These are phyloP conservation scores for Rhynchotus rufescens DNA, from an alignment of 2,797 vertebrate species.

Conservation along the genomic window DNA sequence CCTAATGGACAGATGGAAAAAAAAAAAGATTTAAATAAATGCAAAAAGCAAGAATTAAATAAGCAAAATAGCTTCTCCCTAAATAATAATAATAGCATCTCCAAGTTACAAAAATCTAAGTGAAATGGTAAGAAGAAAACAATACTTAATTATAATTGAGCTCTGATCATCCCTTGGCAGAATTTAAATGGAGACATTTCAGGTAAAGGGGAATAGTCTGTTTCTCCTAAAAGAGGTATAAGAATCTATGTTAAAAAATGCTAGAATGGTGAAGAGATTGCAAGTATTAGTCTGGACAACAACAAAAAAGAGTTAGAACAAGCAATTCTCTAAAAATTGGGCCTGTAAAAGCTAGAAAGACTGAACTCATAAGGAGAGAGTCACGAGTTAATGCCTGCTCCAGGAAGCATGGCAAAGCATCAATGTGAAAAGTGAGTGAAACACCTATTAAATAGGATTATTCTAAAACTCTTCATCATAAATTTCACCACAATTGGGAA, in stretches of 20 bases:
- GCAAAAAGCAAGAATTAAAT: slow-evolving; percentile 59
- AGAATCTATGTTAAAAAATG: background rate
- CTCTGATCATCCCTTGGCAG: background rate
- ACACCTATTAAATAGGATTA: background rate
- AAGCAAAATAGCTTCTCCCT: background rate
- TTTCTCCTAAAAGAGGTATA: background rate
- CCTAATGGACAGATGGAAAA: background rate
- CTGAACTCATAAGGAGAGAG: background rate
- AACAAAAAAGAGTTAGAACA: background rate
- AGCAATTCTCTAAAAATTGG: background rate
- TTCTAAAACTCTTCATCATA: background rate
- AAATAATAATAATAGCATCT: too few relatives aligned
- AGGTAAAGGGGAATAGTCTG: background rate
- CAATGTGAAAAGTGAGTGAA: background rate
- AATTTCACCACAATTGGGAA: background rate
- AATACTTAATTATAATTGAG: background rate
- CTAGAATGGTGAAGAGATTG: background rate
- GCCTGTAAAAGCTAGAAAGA: background rate
- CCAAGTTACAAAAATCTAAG: slow-evolving; percentile 30
- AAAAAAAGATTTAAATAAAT: slow-evolving; percentile 33
- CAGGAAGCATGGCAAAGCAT: background rate
- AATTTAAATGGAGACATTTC: background rate
- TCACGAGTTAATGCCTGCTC: background rate
- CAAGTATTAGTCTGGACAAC: background rate
- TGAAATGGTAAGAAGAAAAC: background rate